Percentiles rank a stretch among this genome's conserved stretches.
Evolutionary conservation across 2,113 vertebrate species (phyloP).

Genomic region (Gambusia affinis): DNA sequence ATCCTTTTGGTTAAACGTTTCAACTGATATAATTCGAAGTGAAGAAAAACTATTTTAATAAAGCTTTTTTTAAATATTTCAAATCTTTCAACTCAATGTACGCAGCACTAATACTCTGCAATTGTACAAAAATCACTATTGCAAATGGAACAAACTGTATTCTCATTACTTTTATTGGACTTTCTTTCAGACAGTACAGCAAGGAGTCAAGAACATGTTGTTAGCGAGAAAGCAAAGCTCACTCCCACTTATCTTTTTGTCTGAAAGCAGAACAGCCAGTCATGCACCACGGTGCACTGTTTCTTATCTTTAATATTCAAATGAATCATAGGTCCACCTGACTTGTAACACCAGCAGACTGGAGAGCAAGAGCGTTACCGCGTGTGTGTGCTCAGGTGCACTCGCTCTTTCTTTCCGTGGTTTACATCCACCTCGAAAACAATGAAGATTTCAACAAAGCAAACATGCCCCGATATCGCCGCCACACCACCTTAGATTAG

Average conservation of each 20-base stretch:
- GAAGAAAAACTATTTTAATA: constrained; percentile 6
- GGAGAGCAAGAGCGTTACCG: constrained; percentile 19
- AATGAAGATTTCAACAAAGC: constrained; percentile 54
- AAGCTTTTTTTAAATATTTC: background rate
- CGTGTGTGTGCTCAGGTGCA: background rate
- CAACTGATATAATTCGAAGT: background rate
- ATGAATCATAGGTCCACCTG: constrained; percentile 32
- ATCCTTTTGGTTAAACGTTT: background rate
- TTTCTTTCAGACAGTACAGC: background rate
- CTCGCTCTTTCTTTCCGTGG: constrained; percentile 35
- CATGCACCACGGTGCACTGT: constrained; percentile 6
- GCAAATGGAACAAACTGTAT: background rate
- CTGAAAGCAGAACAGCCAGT: constrained; percentile 18
- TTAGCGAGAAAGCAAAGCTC: constrained; percentile 16
- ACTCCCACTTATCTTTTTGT: constrained; percentile 26
- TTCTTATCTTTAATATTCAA: constrained; percentile 41
- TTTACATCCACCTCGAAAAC: constrained; percentile 37
- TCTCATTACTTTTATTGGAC: background rate
- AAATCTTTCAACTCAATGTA: background rate
- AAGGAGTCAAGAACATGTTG: background rate
- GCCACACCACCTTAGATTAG: background rate
- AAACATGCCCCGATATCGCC: background rate
- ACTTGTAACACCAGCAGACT: constrained; percentile 31
- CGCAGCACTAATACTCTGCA: background rate
- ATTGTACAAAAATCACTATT: background rate